These are phyloP conservation scores for Ivindomyrus marchei DNA, from an alignment of 2,113 vertebrate genomes.

Conservation along the genomic window DNA sequence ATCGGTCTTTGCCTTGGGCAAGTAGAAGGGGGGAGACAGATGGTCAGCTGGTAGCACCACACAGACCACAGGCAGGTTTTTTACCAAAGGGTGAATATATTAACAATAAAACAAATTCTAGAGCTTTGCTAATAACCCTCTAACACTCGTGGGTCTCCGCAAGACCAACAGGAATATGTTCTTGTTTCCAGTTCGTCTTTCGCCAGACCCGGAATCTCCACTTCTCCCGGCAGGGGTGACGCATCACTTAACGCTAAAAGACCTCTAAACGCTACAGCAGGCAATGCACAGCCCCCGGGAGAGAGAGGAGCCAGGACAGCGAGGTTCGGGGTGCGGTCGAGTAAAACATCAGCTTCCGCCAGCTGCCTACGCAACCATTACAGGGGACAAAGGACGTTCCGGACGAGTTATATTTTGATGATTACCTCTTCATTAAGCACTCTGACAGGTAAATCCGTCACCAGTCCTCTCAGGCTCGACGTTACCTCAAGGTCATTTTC, in stretches of 20 bases:
- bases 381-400: slow-evolving; percentile 15
- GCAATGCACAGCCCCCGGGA: not conserved
- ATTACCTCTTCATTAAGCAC: slow-evolving; percentile 15
- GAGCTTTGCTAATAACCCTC: not conserved
- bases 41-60: not conserved
- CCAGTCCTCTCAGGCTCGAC: not conserved
- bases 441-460: not conserved
- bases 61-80: not conserved
- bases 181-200: not conserved
- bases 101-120: not conserved
- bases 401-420: slow-evolving; percentile 12
- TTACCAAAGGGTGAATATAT: not conserved
- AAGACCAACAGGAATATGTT: not conserved
- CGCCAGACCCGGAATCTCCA: not conserved
- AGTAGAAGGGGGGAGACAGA: not conserved
- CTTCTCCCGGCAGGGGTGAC: not conserved
- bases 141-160: not conserved
- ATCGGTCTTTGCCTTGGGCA: not conserved
- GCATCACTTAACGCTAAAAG: not conserved
- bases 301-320: not conserved
- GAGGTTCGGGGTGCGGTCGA: slow-evolving; percentile 6
- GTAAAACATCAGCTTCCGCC: slow-evolving; percentile 16
- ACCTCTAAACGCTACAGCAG: not conserved
- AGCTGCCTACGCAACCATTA: slow-evolving; percentile 1
- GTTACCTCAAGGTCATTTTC: not conserved